Base-by-base conservation (phyloP, 2,888 invertebrate genomes). In the Leptopterna dolabrata region DNA sequence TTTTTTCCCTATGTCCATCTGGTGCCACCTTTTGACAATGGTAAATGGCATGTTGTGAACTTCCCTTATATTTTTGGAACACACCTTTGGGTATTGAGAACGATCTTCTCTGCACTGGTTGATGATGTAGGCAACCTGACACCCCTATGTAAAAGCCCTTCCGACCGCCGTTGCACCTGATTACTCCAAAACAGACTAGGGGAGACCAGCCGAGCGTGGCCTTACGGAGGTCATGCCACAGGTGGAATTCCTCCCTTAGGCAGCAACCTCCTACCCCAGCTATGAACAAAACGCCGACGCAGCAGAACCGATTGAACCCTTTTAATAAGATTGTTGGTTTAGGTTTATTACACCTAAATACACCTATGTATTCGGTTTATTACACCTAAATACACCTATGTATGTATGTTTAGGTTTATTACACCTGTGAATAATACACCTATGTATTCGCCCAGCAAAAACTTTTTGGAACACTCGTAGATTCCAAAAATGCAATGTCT, bases 241-340 rank as follows among this genome's bases (percentile, higher is more conserved):
- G 73, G 73, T 76, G 73, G 73, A 76, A 76, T 76, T 76, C 73
- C 73, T 41, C 73, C 73, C 73, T 76, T 13, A 11, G 63, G 24
- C 24, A n/a, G n/a, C n/a, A n/a, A n/a, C n/a, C 55, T 45, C 45
- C 45, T 16, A 45, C 45, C 45, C 45, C n/a, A 51, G 51, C n/a
- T 51, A 14, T 16, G 6, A 14, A 9, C 51, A 19, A 51, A 51
- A 4, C 13, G 4, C 51, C n/a, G 14, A 11, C 16, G 6, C n/a
- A 51, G 1, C 16, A n/a, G 51, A n/a, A n/a, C n/a, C n/a, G 16
- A 4, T 51, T n/a, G n/a, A 51, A 16, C 51, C 51, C 16, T 51
- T 51, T 9, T 51, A 51, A 16, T 6, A 51, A 51, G 4, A 2
- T 36, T 36, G 36, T 36, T n/a, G 7, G 36, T 7, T 36, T 7